Evolutionary conservation across 2,888 invertebrate species (phyloP).

Genomic region (Tricholauxania praeusta): DNA sequence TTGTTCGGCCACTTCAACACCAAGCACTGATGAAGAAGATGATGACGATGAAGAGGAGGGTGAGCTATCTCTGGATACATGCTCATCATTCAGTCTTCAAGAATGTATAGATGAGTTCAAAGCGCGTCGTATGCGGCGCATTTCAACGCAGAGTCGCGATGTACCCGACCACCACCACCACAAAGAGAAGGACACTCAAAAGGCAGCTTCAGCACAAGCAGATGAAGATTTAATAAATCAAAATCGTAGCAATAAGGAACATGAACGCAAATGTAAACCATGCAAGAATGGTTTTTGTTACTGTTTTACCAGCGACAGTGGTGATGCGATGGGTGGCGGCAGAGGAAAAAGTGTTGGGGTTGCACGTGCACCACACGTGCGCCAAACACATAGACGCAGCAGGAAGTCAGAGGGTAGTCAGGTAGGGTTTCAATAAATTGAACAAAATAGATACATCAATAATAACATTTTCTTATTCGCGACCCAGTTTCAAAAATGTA

Average conservation of each 20-base stretch:
- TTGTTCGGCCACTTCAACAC: constrained; percentile 15
- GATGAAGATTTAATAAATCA: constrained; percentile 63
- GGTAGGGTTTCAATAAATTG: constrained; percentile 44
- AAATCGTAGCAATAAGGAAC: constrained; percentile 62
- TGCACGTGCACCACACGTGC: constrained; percentile 52
- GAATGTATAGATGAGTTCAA: constrained; percentile 65
- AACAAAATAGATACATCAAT: neutral
- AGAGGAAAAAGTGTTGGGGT: constrained; percentile 11
- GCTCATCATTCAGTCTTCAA: constrained; percentile 62
- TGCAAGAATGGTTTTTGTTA: constrained; percentile 67
- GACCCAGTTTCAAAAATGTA: too few relatives aligned
- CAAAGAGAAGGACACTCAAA: constrained; percentile 17
- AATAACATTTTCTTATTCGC: neutral
- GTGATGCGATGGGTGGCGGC: constrained; percentile 51
- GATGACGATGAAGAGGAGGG: constrained; percentile 53
- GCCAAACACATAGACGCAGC: constrained; percentile 50
- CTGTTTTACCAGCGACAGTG: constrained; percentile 67
- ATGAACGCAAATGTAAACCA: constrained; percentile 63
- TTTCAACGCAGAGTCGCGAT: constrained; percentile 56
- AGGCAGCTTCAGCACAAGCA: constrained; percentile 28
- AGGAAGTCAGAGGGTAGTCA: constrained; percentile 53
- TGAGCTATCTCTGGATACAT: constrained; percentile 54
- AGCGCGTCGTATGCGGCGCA: constrained; percentile 58
- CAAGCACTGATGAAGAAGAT: constrained; percentile 44
- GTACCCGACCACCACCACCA: constrained; percentile 36